A percentile compares a stretch with the other conserved stretches of the same genome.
Evolutionary conservation across 1,140 invertebrate genomes (phyloP).

Genomic region (Drosophila sturtevanti): DNA sequence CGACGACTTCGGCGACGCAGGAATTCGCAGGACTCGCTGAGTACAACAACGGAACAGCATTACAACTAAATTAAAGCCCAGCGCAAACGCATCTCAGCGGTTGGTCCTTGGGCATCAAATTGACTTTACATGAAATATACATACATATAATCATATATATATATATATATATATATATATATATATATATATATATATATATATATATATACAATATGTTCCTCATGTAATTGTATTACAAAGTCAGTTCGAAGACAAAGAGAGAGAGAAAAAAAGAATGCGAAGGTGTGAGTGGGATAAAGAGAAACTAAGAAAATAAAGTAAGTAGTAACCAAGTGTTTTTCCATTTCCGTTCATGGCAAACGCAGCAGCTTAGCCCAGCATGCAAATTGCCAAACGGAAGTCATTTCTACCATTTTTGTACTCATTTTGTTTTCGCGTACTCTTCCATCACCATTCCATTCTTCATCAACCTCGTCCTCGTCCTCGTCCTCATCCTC

Average conservation of each 20-base stretch:
- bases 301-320: conserved; percentile 1
- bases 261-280: not conserved
- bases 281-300: not conserved
- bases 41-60: conserved; percentile 42
- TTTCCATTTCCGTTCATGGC: conserved; percentile 69
- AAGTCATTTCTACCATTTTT: conserved; percentile 77
- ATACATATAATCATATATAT: conserved; percentile 21
- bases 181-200: conserved; percentile 6
- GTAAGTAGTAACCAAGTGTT: conserved; percentile 57
- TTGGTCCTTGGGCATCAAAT: conserved; percentile 57
- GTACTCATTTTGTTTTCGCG: conserved; percentile 74
- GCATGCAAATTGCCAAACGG: conserved; percentile 74
- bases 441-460: conserved; percentile 35
- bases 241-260: conserved; percentile 12
- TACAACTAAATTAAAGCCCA: conserved; percentile 57
- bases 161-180: conserved; percentile 27
- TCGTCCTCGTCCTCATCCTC: conserved; percentile 35
- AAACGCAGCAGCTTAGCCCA: conserved; percentile 33
- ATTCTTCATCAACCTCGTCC: conserved; percentile 60
- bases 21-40: conserved; percentile 2
- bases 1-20: conserved; percentile 32
- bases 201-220: conserved; percentile 62
- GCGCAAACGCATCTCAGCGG: conserved; percentile 52
- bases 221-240: conserved; percentile 67
- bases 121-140: conserved; percentile 73